Evolutionary conservation across 2,888 invertebrate genomes (phyloP), one percentile per base, ranked within the genome.

Genomic region (Odontomyia ornata): DNA sequence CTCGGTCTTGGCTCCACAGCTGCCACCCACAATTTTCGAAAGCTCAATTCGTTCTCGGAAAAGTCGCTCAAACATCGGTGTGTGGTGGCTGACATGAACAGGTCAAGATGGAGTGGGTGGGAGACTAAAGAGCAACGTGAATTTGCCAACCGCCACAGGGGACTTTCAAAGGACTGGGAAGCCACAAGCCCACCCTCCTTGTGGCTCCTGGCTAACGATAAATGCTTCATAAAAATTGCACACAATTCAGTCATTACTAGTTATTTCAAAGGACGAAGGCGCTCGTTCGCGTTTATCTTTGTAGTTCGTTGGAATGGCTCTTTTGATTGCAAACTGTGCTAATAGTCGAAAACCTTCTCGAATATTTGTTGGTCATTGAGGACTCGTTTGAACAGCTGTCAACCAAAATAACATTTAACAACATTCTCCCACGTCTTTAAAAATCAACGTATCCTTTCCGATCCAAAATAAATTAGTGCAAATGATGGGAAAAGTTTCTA

Each of bases 191-290:
- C 60, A 5, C 60, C 7, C 2, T 25, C 9, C 23, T 25, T 13
- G 25, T 25, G 60, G 25, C 57, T 23, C 57, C 11, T 11, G 25
- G 57, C 23, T 21, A 30, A n/a, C 30, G 30, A 64, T 64, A 64
- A 64, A 28, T 64, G 30, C 30, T 64, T 64, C 30, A 30, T 30
- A 15, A 64, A 64, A 64, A 64, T 64, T 64, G n/a, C 13, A n/a
- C 64, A 23, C 28, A 30, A 30, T 25, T 30, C 64, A 64, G 64
- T 64, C 64, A 64, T 64, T 9, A 64, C 27, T 64, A 28, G 64
- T 25, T 13, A 15, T 64, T 30, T 64, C 60, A 25, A 25, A 25
- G 60, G 18, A 60, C 60, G 64, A 5, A 5, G 30, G 18, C 64
- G 64, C 15, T 64, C 25, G 1, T 13, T 11, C 60, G 60, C 60